phyloP scores from a whole-genome alignment of 2,797 vertebrate species.

The Intellagama lesueurii region DNA sequence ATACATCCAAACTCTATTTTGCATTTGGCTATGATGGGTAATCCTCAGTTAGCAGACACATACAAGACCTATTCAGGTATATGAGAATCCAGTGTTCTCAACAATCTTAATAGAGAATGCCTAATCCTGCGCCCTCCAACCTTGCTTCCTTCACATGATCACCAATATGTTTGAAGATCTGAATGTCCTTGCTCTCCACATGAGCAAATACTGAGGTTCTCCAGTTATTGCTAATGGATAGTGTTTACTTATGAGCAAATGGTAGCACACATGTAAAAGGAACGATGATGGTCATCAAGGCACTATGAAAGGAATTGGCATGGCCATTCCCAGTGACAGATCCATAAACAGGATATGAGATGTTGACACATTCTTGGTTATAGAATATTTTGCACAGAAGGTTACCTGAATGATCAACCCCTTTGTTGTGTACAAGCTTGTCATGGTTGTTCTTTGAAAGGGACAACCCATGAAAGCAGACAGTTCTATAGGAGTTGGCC shows the following conservation, averaged over 20 bases:
- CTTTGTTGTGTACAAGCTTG: background rate
- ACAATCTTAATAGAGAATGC: too few species aligned
- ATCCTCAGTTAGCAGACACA: background rate
- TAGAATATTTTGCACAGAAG: background rate
- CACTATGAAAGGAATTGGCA: too few species aligned
- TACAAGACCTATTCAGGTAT: background rate
- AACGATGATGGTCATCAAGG: background rate
- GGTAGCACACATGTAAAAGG: background rate
- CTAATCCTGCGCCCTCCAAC: too few species aligned
- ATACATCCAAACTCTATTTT: background rate
- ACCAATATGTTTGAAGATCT: too few species aligned
- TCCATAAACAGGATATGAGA: background rate
- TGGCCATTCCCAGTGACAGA: background rate
- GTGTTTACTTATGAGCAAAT: background rate
- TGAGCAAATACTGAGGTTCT: too few species aligned
- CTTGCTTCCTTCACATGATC: too few species aligned
- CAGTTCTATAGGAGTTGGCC: background rate
- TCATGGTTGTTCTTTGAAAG: background rate
- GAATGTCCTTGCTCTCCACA: too few species aligned
- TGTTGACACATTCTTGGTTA: background rate
- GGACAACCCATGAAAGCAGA: background rate
- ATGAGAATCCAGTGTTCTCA: too few species aligned
- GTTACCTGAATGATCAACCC: background rate
- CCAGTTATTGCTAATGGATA: too few species aligned
- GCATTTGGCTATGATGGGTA: background rate